Percentiles rank a stretch among this genome's conserved stretches.
Conservation (phyloP, 2,113 vertebrate genomes). For the Chionomys nivalis region DNA sequence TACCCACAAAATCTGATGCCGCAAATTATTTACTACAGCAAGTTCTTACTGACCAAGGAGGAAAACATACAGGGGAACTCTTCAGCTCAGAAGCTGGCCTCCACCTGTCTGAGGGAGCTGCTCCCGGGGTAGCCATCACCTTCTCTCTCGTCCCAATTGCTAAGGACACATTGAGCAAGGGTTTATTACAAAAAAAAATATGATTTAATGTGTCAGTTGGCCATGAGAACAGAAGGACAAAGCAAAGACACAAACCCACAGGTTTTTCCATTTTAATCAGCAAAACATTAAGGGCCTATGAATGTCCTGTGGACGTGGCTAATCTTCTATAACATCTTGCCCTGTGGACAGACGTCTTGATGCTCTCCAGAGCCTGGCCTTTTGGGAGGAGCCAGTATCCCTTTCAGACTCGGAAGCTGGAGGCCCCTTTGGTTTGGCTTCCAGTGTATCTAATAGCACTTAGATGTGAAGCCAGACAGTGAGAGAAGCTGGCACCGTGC, state of each 20-base stretch:
- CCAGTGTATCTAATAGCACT: not conserved
- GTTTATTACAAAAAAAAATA: not conserved
- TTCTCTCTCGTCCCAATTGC: constrained; percentile 21
- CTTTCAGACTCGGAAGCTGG: not conserved
- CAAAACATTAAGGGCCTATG: constrained; percentile 12
- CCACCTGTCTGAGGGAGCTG: not conserved
- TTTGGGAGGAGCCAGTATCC: not conserved
- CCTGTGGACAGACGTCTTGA: constrained; percentile 6
- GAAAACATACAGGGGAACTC: not conserved
- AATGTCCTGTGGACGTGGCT: not conserved
- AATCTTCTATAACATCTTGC: not conserved
- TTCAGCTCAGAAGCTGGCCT: not conserved
- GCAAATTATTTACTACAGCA: not conserved
- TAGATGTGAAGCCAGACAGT: rapidly evolving
- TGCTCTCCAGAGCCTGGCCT: not conserved
- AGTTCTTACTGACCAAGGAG: not conserved
- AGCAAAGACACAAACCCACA: constrained; percentile 38
- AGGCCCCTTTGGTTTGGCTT: not conserved
- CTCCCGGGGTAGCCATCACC: not conserved
- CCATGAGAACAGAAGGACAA: constrained; percentile 31
- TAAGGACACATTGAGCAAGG: not conserved
- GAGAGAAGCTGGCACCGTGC: not conserved
- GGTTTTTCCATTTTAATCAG: constrained; percentile 44
- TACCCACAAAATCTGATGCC: not conserved
- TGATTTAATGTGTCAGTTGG: not conserved